Base-by-base conservation (phyloP, 2,888 invertebrate species). In the Habroteleia sp. region DNA sequence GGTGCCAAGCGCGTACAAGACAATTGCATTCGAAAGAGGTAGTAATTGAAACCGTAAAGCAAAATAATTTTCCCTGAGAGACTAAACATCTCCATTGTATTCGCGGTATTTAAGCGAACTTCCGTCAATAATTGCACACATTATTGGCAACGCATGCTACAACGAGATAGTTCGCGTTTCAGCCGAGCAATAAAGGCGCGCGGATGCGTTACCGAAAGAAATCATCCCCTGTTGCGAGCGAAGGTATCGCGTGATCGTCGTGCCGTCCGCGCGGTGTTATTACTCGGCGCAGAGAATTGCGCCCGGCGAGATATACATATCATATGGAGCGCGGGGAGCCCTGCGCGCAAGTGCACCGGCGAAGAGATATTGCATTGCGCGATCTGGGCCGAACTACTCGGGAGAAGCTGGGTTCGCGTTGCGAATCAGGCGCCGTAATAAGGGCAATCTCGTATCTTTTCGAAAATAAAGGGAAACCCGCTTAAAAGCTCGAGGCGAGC, bases 181-280 rank as follows among this genome's bases (percentile, higher is more conserved):
- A 16, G 5, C 20, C n/a, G n/a, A n/a, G n/a, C 2, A 14, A 20
- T 7, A 6, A 3, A 46, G 46, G 39, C 46, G 46, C 7, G 46
- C 29, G 16, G 33, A n/a, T n/a, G n/a, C n/a, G n/a, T n/a, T n/a
- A 23, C 2, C 14, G 23, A 66, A 75, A 78, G 50, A 56, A 69
- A 77, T 78, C 75, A 77, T 75, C 74, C 72, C 68, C 65, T 52
- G 68, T 44, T 50, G 50, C 11, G 69, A 60, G 29, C 33, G 16
- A 42, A 44, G 20, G 25, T 29, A 66, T 66, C 46, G 66, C 66
- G 66, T 66, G 66, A 52, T 56, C 20, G 39, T 41, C 31, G 27
- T 13, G 48, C 20, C 11, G 7, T 68, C 25, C 42, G 25, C 39
- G 56, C 48, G 41, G 39, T 48, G 33, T 56, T 58, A 44, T 60